Evolutionary conservation across 92 coral and sea anemone species (phyloP), one percentile per base, ranked within the genome.

Genomic region (Epizoanthus rinbou): DNA sequence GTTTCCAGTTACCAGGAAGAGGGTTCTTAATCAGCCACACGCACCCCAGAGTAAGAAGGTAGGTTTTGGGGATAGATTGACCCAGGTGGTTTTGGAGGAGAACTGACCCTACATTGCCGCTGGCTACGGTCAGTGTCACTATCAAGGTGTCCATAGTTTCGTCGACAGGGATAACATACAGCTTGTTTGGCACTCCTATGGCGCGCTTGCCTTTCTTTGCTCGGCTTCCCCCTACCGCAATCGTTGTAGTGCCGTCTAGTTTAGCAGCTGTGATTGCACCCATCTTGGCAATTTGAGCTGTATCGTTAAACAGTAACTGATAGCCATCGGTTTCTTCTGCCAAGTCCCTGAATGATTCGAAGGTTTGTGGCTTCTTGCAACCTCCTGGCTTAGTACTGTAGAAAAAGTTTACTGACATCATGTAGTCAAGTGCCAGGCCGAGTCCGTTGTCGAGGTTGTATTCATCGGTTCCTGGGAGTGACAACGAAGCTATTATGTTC

Each of bases 151-250:
- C 65, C 28, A 94, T 85, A 52, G 93, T 86, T 24, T 85, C 86
- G 78, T 94, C 98, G 16, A 94, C 93, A 0, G 93, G 90, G 28
- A 94, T 89, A 45, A 82, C 28, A 68, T 93, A 93, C 14, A 28
- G 70, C 64, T 81, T 89, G 71, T 67, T 23, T 62, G 69, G 23
- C 24, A 53, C 62, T 28, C 50, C 63, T 15, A 50, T 33, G 37
- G 74, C 41, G 16, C 68, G 75, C 74, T 37, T 63, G 41, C 73
- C 62, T 24, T 68, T 17, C 65, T 14, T 57, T 21, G 28, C 37
- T 0, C n/a, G 21, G 15, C 63, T 54, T 10, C 90, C 85, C 14
- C 92, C 95, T n/a, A 83, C 86, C 1, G 73, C 81, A 37, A 91
- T 89, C 3, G 95, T 91, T 6, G 89, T 31, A 63, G 85, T 80